Percentiles rank a stretch among this genome's conserved stretches.
phyloP scores from a whole-genome alignment of 2,888 invertebrate genomes.

The Caenorhabditis macrosperma region DNA sequence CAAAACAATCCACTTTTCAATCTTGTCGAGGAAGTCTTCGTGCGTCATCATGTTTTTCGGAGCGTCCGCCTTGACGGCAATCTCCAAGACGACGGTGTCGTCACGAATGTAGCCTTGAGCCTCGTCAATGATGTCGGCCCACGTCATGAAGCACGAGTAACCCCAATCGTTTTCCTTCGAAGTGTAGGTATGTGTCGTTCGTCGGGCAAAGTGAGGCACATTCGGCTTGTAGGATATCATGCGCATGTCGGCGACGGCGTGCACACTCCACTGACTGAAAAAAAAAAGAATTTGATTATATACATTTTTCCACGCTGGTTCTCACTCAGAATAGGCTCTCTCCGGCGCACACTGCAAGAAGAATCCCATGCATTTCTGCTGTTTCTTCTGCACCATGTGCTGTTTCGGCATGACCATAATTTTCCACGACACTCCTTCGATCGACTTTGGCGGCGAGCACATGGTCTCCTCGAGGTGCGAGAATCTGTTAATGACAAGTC shows the following conservation, averaged over 20 bases:
- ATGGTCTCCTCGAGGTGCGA: constrained; percentile 88
- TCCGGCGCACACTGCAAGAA: constrained; percentile 96
- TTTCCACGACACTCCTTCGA: constrained; percentile 94
- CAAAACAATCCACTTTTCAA: constrained; percentile 78
- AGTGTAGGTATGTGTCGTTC: constrained; percentile 95
- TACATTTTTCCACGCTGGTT: constrained; percentile 22
- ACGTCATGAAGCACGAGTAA: constrained; percentile 96
- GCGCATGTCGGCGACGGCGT: constrained; percentile 93
- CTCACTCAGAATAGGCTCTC: constrained; percentile 88
- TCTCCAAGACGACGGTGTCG: constrained; percentile 91
- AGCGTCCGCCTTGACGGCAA: constrained; percentile 83
- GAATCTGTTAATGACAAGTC: constrained; percentile 91
- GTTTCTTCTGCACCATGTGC: constrained; percentile 80
- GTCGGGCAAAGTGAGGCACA: constrained; percentile 83
- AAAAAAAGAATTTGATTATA: neutral
- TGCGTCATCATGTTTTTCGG: constrained; percentile 83
- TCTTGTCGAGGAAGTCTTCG: constrained; percentile 78
- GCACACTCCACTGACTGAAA: constrained; percentile 93
- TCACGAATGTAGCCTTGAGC: constrained; percentile 92
- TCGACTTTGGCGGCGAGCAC: constrained; percentile 93
- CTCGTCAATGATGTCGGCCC: constrained; percentile 90
- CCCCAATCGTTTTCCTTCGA: constrained; percentile 94
- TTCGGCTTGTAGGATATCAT: constrained; percentile 92
- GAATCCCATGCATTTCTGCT: constrained; percentile 82
- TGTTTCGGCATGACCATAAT: constrained; percentile 81